Percentiles rank a stretch among this genome's conserved stretches.
Conservation (phyloP, 2,888 invertebrate genomes). For the Cactoblastis cactorum region DNA sequence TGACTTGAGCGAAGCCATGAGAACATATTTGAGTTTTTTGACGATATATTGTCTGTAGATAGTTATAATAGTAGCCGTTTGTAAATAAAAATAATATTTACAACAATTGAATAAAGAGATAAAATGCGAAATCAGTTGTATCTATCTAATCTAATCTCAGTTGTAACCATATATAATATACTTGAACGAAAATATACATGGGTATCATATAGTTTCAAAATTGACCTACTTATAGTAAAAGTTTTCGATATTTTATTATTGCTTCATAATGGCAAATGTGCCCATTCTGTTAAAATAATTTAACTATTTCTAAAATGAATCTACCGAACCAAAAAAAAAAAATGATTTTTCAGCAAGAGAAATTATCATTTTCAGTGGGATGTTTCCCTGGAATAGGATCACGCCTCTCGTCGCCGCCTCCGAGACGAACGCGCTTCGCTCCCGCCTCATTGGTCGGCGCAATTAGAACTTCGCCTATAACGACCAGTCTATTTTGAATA, state of each 20-base stretch:
- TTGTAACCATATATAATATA: too few species aligned
- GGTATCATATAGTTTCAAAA: too few species aligned
- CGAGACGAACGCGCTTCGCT: too few species aligned
- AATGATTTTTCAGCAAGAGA: neutral
- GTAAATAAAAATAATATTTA: neutral
- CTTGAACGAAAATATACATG: too few species aligned
- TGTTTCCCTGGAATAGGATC: constrained; percentile 39
- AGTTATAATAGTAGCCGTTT: neutral
- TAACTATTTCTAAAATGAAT: neutral
- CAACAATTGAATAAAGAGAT: too few species aligned
- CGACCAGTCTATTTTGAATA: constrained; percentile 32
- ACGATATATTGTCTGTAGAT: neutral
- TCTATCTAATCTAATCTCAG: too few species aligned
- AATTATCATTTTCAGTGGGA: neutral
- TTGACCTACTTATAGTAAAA: neutral
- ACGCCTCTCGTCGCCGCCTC: constrained; percentile 28
- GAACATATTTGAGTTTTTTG: neutral
- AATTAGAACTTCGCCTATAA: constrained; percentile 59
- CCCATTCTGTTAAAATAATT: neutral
- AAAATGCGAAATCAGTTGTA: too few species aligned
- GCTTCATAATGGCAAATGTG: too few species aligned
- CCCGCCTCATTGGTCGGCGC: constrained; percentile 58
- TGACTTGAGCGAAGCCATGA: neutral
- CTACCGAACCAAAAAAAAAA: neutral
- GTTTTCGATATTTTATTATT: too few species aligned